Base-by-base conservation (phyloP, 1,140 invertebrate species). In the Caerostris extrusa region DNA sequence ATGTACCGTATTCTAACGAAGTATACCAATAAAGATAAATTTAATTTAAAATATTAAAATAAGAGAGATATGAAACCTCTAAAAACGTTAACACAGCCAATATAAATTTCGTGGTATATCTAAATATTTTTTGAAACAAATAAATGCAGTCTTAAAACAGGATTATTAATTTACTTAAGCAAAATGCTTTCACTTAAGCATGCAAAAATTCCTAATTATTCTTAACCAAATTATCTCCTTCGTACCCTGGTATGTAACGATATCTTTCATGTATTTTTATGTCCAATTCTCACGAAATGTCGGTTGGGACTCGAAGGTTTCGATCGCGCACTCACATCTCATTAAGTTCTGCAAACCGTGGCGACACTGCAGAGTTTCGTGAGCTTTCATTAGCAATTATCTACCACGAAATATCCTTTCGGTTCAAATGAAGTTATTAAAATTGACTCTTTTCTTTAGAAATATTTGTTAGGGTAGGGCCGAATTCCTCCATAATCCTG, bases 361-460 rank as follows among this genome's bases (percentile, higher is more conserved):
- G 7, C 7, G 3, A 34, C 10, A 7, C 0, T 34, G 7, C 19
- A 50, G 3, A 6, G 5, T 71, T 71, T 50, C 69, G 69, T 71
- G 69, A 14, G 50, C 8, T 3, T 12, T 77, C 71, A 77, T 53
- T 8, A 12, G 71, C 34, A 77, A 77, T 77, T 77, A 77, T 50
- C 3, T 12, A 2, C 34, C 19, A 53, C 71, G 34, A 50, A 77
- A 77, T 50, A 77, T 77, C 71, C 3, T 2, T 12, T 34, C 50
- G 19, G 12, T 77, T 77, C 34, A 77, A 77, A 77, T 77, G 34
- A 53, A 77, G 71, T 77, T 77, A 77, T 77, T 77, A 53, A 77
- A 12, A 77, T 12, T 77, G n/a, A 50, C 71, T 34, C 71, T 53
- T 77, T 12, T 77, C 71, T 53, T 77, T 14, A 10, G 34, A 77